Conservation (phyloP, 2,797 vertebrate species). For the Amphiprion clarkii region DNA sequence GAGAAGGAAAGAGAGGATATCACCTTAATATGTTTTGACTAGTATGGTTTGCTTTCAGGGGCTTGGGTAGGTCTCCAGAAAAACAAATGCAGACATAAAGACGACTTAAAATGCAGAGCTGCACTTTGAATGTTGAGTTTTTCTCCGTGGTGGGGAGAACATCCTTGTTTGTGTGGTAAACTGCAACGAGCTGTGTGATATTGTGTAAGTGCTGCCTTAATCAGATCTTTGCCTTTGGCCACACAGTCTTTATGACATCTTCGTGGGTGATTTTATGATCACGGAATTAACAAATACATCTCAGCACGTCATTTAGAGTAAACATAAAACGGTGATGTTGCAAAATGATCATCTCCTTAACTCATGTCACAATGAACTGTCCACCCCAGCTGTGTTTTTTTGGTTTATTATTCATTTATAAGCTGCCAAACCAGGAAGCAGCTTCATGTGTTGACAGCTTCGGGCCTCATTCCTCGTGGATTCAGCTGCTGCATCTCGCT, state of each 20-base stretch:
- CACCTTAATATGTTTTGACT: conserved; percentile 20
- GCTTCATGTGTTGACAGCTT: conserved; percentile 1
- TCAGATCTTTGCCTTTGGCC: neutral
- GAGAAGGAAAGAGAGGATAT: conserved; percentile 14
- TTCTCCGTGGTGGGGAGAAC: conserved; percentile 6
- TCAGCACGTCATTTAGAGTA: neutral
- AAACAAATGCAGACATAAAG: conserved; percentile 18
- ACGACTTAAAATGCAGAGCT: conserved; percentile 5
- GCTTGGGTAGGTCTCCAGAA: neutral
- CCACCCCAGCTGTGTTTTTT: neutral
- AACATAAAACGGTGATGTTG: conserved; percentile 1
- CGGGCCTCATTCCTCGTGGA: neutral
- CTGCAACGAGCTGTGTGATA: neutral
- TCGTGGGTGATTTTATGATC: conserved; percentile 3
- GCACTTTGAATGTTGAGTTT: neutral
- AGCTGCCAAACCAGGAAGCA: neutral
- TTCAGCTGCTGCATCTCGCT: neutral
- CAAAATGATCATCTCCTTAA: neutral
- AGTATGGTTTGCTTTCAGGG: conserved; percentile 33
- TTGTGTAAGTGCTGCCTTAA: neutral
- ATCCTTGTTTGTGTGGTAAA: conserved; percentile 3
- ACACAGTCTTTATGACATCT: neutral
- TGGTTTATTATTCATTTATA: conserved; percentile 18
- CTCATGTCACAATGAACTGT: neutral
- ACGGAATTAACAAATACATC: neutral